A percentile compares a stretch with the other conserved stretches of the same genome.
Evolutionary conservation across 2,888 invertebrate species (phyloP).

Genomic region (Stenurella melanura): DNA sequence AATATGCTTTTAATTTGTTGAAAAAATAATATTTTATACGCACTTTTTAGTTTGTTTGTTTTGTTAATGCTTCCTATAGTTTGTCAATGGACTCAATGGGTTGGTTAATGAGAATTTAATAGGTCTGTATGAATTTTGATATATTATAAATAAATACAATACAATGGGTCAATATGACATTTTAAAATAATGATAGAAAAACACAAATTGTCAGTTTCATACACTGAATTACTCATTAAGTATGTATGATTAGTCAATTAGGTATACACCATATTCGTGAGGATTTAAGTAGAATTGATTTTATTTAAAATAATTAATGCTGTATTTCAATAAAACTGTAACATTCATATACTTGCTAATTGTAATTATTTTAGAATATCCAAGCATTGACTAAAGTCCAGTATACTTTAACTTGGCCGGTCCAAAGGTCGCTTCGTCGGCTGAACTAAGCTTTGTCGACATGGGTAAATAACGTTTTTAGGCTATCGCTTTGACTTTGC

Average conservation of each 20-base stretch:
- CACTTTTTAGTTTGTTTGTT: conserved; percentile 49
- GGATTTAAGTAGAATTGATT: no score
- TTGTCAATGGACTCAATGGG: conserved; percentile 27
- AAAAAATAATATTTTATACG: conserved; percentile 57
- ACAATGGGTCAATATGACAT: not conserved
- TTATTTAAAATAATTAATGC: no score
- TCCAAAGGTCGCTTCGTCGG: no score
- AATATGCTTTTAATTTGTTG: conserved; percentile 65
- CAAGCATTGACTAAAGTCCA: no score
- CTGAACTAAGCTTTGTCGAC: no score
- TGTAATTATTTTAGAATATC: no score
- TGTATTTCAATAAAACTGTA: no score
- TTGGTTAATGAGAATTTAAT: conserved; percentile 30
- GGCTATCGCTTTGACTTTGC: no score
- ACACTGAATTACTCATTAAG: not conserved
- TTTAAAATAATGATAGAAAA: not conserved
- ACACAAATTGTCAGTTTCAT: not conserved
- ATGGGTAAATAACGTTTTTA: no score
- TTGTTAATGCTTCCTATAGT: conserved; percentile 38
- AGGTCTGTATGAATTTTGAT: conserved; percentile 7
- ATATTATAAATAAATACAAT: conserved; percentile 13
- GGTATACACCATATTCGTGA: no score
- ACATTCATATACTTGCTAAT: no score
- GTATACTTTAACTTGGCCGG: no score
- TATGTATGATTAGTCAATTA: not conserved